These are phyloP conservation scores for Patiria pectinifera DNA, from an alignment of 53 echinoderm and acorn worm genomes.

Conservation along the genomic window DNA sequence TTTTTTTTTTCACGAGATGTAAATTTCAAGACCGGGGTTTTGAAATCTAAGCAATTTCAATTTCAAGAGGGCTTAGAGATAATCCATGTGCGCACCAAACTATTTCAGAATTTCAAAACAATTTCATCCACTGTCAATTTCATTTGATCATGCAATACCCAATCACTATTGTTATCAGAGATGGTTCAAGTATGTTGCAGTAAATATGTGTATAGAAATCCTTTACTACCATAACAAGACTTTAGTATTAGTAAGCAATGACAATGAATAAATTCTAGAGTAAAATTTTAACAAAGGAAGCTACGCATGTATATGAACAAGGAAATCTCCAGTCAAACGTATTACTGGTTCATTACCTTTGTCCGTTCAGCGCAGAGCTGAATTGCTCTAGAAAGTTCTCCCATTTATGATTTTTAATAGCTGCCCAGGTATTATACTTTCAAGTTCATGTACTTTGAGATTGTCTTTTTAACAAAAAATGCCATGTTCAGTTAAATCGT, in stretches of 20 bases:
- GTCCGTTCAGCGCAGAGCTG: neutral
- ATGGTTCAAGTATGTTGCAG: no score
- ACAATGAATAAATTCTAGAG: neutral
- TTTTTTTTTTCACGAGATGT: neutral
- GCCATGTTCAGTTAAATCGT: neutral
- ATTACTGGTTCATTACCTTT: neutral
- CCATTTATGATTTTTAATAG: neutral
- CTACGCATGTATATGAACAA: neutral
- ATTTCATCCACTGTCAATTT: no score
- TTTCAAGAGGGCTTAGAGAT: neutral
- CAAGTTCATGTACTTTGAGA: slow-evolving; percentile 32
- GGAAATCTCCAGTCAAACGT: neutral
- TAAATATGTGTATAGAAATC: no score
- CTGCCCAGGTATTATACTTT: neutral
- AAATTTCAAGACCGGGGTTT: neutral
- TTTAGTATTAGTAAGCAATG: neutral
- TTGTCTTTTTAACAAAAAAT: neutral
- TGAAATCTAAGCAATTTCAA: neutral
- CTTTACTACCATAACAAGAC: no score
- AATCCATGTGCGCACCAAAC: neutral
- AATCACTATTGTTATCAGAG: no score
- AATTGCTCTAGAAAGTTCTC: neutral
- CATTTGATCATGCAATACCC: no score
- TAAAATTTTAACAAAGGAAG: neutral
- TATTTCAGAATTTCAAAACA: no score